Percentiles rank a stretch among this genome's conserved stretches.
Evolutionary conservation across 2,888 invertebrate species (phyloP).

Genomic region (Parascotia fuliginaria): DNA sequence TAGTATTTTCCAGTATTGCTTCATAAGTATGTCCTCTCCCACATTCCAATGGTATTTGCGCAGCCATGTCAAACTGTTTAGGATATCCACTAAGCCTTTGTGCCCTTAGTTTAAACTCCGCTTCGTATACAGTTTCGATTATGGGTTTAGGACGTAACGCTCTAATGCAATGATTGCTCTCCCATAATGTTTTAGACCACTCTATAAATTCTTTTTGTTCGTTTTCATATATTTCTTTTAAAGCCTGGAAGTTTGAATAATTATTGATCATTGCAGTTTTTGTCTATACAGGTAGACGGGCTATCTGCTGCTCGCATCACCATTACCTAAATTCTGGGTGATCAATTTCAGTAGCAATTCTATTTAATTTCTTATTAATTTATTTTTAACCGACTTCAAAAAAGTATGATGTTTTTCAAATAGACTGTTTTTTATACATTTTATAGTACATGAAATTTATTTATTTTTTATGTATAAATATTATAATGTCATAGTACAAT

Average conservation of each 20-base stretch:
- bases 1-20: slow-evolving; percentile 48
- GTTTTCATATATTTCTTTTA: slow-evolving; percentile 57
- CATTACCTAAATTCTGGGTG: too few species aligned
- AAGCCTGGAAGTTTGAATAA: slow-evolving; percentile 45
- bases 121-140: slow-evolving; percentile 67
- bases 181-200: slow-evolving; percentile 72
- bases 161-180: slow-evolving; percentile 58
- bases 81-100: slow-evolving; percentile 58
- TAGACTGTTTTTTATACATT: too few species aligned
- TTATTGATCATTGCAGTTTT: too few species aligned
- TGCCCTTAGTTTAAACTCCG: slow-evolving; percentile 59
- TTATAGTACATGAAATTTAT: too few species aligned
- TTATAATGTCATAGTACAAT: too few species aligned
- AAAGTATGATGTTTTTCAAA: too few species aligned
- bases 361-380: too few species aligned
- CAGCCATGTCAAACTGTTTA: slow-evolving; percentile 58
- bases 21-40: slow-evolving; percentile 41
- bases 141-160: slow-evolving; percentile 65
- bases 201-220: slow-evolving; percentile 70
- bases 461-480: too few species aligned
- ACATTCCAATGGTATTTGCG: slow-evolving; percentile 64
- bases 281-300: too few species aligned
- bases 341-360: too few species aligned
- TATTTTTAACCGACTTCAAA: too few species aligned
- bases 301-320: too few species aligned